These are phyloP conservation scores for Trichoplusia ni DNA, from an alignment of 1,140 invertebrate genomes.

Conservation along the genomic window DNA sequence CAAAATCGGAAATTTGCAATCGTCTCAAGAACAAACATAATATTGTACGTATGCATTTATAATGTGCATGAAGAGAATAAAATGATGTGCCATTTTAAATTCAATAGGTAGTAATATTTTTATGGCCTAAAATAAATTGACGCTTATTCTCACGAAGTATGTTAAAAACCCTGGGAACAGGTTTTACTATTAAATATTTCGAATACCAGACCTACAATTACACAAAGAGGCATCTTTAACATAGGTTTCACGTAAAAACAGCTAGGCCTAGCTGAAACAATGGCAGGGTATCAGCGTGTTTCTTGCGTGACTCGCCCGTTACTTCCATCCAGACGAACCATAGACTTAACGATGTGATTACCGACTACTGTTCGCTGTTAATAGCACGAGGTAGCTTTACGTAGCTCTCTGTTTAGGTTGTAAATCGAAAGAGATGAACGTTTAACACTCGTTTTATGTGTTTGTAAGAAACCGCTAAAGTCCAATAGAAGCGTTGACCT, in stretches of 20 bases:
- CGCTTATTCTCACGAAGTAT: too few relatives aligned
- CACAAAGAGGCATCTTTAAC: background rate
- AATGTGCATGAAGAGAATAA: too few relatives aligned
- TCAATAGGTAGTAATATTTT: too few relatives aligned
- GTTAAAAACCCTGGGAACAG: too few relatives aligned
- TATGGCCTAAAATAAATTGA: too few relatives aligned
- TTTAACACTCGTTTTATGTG: background rate
- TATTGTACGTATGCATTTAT: too few relatives aligned
- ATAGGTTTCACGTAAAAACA: constrained; percentile 7
- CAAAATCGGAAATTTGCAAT: too few relatives aligned
- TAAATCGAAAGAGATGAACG: background rate
- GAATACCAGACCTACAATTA: background rate
- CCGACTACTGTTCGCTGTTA: constrained; percentile 3
- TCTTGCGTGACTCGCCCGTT: constrained; percentile 28
- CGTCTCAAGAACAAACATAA: too few relatives aligned
- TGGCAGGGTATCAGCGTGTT: constrained; percentile 11
- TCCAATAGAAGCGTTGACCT: too few relatives aligned
- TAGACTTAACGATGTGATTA: constrained; percentile 13
- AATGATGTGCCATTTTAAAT: too few relatives aligned
- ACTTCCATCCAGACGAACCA: constrained; percentile 5
- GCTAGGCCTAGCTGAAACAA: constrained; percentile 17
- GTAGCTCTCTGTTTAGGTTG: background rate
- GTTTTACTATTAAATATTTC: too few relatives aligned
- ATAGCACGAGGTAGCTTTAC: constrained; percentile 1
- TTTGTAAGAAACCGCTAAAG: background rate